A percentile compares a stretch with the other conserved stretches of the same genome.
Conservation (phyloP, 2,113 vertebrate species). For the Cygnus atratus region DNA sequence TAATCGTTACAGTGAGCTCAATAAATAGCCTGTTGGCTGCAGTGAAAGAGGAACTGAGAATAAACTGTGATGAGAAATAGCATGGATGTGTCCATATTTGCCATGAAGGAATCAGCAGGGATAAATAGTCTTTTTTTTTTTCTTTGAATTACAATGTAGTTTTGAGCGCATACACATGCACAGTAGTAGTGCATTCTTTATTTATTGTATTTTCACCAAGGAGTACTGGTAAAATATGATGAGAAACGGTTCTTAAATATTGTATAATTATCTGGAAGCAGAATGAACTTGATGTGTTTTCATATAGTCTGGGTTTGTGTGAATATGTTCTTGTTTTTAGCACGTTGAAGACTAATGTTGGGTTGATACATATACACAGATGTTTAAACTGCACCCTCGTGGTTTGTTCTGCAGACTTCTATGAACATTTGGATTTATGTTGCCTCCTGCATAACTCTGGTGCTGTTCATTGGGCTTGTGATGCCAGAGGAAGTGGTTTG, state of each 20-base stretch:
- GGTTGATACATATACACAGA: neutral
- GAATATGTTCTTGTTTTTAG: neutral
- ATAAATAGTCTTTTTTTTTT: neutral
- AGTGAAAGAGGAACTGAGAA: neutral
- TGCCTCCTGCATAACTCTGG: neutral
- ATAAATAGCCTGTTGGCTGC: neutral
- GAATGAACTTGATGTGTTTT: neutral
- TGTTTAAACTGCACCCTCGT: neutral
- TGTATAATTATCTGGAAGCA: neutral
- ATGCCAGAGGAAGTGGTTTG: neutral
- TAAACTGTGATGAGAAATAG: neutral
- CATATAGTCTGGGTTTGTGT: neutral
- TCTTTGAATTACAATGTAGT: neutral
- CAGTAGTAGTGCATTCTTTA: neutral
- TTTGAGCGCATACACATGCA: neutral
- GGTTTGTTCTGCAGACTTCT: neutral
- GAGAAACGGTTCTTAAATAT: neutral
- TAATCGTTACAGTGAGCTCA: neutral
- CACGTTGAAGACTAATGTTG: neutral
- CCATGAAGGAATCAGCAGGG: neutral
- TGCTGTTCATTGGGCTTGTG: neutral
- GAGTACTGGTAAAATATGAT: neutral
- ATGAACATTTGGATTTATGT: neutral
- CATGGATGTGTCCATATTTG: neutral
- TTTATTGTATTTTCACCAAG: neutral